phyloP scores from a whole-genome alignment of 2,888 invertebrate genomes.

The Peribatodes rhomboidaria region DNA sequence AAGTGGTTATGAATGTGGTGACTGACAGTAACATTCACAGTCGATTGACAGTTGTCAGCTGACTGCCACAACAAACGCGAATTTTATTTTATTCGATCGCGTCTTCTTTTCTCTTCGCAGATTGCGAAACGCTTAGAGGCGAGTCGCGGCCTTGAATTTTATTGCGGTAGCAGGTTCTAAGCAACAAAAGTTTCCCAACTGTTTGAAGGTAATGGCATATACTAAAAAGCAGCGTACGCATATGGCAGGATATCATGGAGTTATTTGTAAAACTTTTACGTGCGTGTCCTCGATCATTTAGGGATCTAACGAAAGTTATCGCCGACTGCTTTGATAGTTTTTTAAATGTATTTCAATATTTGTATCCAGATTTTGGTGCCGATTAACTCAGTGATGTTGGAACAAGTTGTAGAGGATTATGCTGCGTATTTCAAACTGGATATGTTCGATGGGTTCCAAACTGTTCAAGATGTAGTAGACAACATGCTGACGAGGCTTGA shows the following conservation, averaged over 20 bases:
- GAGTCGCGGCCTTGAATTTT: constrained; percentile 34
- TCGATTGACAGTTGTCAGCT: too few species aligned
- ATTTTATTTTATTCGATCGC: too few species aligned
- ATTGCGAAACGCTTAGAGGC: constrained; percentile 23
- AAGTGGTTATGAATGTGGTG: too few species aligned
- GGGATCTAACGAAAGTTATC: constrained; percentile 73
- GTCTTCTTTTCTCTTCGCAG: too few species aligned
- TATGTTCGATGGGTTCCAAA: constrained; percentile 84
- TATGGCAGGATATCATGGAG: constrained; percentile 61
- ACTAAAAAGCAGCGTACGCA: constrained; percentile 11
- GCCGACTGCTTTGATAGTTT: constrained; percentile 72
- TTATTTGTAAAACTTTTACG: constrained; percentile 68
- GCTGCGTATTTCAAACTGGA: constrained; percentile 85
- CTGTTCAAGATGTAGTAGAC: constrained; percentile 88
- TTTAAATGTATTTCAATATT: constrained; percentile 72
- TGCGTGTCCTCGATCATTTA: constrained; percentile 66
- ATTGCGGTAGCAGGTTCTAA: constrained; percentile 24
- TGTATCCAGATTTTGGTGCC: constrained; percentile 79
- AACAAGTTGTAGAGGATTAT: constrained; percentile 84
- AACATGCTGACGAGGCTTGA: constrained; percentile 89
- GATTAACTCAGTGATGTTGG: constrained; percentile 73
- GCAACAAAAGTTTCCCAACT: constrained; percentile 49
- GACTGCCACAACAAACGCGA: too few species aligned
- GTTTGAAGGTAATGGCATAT: constrained; percentile 49
- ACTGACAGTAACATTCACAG: too few species aligned